These are phyloP conservation scores for Rhinatrema bivittatum DNA, from an alignment of 2,797 vertebrate species.

Conservation along the genomic window DNA sequence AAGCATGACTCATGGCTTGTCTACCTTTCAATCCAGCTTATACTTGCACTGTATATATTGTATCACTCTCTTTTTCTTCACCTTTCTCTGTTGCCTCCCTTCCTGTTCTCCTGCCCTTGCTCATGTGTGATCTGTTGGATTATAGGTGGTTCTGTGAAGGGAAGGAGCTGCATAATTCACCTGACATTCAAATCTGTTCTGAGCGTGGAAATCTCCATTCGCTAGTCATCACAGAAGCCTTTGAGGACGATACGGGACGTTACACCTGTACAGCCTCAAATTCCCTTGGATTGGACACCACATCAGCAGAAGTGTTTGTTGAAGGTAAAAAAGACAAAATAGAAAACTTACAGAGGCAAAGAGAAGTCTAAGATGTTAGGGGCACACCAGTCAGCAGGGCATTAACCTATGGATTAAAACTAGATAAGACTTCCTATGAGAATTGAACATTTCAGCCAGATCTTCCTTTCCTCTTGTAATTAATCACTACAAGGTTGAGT, in stretches of 20 bases:
- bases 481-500: too few species aligned
- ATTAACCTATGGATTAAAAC: too few species aligned
- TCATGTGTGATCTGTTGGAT: constrained; percentile 32
- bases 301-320: constrained; percentile 93
- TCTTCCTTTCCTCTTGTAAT: too few species aligned
- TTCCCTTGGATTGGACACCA: constrained; percentile 81
- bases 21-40: too few species aligned
- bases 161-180: constrained; percentile 79
- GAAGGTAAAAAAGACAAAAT: constrained; percentile 67
- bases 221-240: constrained; percentile 86
- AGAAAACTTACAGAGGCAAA: constrained; percentile 3
- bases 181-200: constrained; percentile 82
- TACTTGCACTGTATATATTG: too few species aligned
- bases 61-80: background rate
- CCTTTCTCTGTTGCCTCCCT: background rate
- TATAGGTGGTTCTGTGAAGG: constrained; percentile 97
- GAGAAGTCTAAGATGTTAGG: background rate
- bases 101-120: constrained; percentile 14
- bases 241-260: constrained; percentile 96
- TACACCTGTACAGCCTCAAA: constrained; percentile 93
- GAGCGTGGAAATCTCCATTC: constrained; percentile 77
- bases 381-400: background rate
- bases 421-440: too few species aligned
- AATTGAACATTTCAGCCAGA: too few species aligned
- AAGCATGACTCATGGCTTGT: constrained; percentile 8